phyloP scores from a whole-genome alignment of 1,140 invertebrate genomes.

The Andricus grossulariae region DNA sequence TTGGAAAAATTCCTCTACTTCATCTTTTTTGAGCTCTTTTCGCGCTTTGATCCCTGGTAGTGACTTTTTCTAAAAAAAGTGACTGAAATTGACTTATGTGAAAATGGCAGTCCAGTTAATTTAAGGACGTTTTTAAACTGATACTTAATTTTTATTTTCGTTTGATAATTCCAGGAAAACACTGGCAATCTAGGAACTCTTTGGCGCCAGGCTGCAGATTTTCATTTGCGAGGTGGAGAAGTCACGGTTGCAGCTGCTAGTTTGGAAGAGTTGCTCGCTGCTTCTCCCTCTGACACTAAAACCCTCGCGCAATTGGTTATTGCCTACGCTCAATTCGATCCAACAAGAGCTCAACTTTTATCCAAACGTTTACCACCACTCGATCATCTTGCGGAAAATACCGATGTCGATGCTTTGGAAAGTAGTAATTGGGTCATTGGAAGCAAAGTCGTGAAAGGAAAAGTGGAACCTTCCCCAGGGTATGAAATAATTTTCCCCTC shows the following conservation, averaged over 20 bases:
- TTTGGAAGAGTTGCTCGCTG: constrained; percentile 87
- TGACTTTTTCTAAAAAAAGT: too few species aligned
- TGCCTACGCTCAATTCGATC: constrained; percentile 88
- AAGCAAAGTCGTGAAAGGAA: constrained; percentile 87
- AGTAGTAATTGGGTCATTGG: constrained; percentile 91
- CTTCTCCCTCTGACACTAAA: constrained; percentile 86
- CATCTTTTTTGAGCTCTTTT: too few species aligned
- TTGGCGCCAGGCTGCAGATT: constrained; percentile 89
- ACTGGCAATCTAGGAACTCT: constrained; percentile 74
- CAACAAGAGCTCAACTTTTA: constrained; percentile 83
- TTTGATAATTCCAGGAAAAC: constrained; percentile 60
- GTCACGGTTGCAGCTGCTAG: constrained; percentile 86
- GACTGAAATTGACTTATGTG: too few species aligned
- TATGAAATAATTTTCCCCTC: constrained; percentile 50
- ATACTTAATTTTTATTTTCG: constrained; percentile 17
- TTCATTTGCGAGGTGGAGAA: constrained; percentile 87
- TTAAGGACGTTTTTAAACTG: background rate
- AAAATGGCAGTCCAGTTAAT: too few species aligned
- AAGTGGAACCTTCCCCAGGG: constrained; percentile 78
- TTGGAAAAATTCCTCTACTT: too few species aligned
- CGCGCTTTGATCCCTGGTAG: too few species aligned
- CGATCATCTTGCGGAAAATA: constrained; percentile 81
- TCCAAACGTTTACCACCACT: constrained; percentile 84
- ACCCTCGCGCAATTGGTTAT: constrained; percentile 91
- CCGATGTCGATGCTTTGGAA: constrained; percentile 92